phyloP scores from a whole-genome alignment of 2,797 vertebrate genomes.

The Loris lydekkerianus region DNA sequence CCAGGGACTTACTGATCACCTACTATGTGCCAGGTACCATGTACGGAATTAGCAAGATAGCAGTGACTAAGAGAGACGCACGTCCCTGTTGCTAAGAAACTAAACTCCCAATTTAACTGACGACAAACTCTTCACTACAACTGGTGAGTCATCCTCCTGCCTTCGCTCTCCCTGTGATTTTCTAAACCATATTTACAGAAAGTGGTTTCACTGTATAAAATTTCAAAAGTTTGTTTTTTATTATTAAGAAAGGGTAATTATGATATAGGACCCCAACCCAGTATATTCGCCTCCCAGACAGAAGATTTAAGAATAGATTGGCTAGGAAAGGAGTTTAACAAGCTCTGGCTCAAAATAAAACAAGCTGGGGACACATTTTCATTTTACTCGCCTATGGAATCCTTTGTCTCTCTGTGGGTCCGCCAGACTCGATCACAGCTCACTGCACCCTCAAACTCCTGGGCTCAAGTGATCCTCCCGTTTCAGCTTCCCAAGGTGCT shows the following conservation, averaged over 20 bases:
- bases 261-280: background rate
- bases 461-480: background rate
- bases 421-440: background rate
- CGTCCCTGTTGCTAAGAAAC: background rate
- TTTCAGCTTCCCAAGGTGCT: background rate
- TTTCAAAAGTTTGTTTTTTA: background rate
- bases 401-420: background rate
- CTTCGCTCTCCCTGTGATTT: background rate
- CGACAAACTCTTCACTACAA: background rate
- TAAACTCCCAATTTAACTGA: background rate
- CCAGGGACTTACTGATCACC: background rate
- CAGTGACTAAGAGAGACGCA: background rate
- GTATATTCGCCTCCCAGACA: background rate
- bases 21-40: background rate
- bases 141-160: background rate
- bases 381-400: background rate
- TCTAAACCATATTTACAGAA: slow-evolving; percentile 35
- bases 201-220: background rate
- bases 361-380: background rate
- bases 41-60: background rate
- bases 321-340: background rate
- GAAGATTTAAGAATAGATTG: background rate
- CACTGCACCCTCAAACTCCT: background rate
- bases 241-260: background rate
- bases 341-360: background rate